A percentile compares a stretch with the other conserved stretches of the same genome.
Conservation (phyloP, 1,140 invertebrate genomes). For the Lamellibrachia luymesi region DNA sequence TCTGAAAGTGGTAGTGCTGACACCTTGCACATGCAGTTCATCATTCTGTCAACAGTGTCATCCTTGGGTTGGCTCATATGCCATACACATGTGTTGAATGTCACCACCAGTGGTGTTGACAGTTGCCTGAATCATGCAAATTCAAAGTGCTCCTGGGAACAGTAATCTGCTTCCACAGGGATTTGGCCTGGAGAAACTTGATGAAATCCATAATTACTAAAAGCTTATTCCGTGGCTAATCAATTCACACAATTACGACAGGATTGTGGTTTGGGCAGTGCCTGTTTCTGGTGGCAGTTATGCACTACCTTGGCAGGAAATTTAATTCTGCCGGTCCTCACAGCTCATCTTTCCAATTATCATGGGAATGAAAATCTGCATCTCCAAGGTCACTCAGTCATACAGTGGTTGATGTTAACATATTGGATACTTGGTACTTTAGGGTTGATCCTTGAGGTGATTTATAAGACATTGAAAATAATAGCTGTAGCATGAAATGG, state of each 20-base stretch:
- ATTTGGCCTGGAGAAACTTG: background rate
- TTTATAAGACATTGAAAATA: background rate
- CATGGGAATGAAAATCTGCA: background rate
- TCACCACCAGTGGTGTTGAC: background rate
- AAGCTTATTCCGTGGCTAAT: background rate
- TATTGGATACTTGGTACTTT: background rate
- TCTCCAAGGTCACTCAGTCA: background rate
- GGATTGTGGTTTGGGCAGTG: background rate
- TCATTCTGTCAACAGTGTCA: background rate
- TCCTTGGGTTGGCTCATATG: background rate
- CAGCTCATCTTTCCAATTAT: background rate
- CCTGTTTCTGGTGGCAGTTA: background rate
- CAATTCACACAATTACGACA: background rate
- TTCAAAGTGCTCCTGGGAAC: background rate
- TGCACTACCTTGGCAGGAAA: background rate
- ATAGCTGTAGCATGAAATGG: background rate
- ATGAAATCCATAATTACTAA: background rate
- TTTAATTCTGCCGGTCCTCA: background rate
- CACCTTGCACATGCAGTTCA: no score
- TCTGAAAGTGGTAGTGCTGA: no score
- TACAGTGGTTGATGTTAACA: background rate
- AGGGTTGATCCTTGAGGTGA: background rate
- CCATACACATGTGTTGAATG: background rate
- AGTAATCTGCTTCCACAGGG: background rate
- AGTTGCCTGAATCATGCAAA: background rate